Base-by-base conservation (phyloP, 2,888 invertebrate species). In the Galerucella calmariensis region DNA sequence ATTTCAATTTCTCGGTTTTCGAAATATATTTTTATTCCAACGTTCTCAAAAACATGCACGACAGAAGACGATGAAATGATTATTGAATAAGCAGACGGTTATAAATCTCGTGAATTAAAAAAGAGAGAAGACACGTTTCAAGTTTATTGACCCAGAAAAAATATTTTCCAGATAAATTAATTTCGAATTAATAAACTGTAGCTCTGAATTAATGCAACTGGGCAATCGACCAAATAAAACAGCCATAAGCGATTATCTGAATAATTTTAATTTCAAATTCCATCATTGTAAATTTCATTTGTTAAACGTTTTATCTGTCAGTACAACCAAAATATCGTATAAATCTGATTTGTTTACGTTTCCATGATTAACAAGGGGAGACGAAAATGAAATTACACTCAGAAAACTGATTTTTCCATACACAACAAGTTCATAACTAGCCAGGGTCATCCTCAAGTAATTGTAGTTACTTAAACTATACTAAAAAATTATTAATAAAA, bases 141-240 rank as follows among this genome's bases (percentile, higher is more conserved):
- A 65, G 63, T 44, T 65, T 65, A 46, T 46, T 46, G 63, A 65
- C 46, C 41, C 46, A 41, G 12, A 65, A 63, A 65, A 61, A 65
- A 65, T 46, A 65, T 65, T 65, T 65, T 65, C 46, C 46, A 65
- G 16, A 65, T 65, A 65, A 65, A 65, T 65, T 65, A 65, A 65
- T 65, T 65, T 65, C 44, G 46, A 65, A 46, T 65, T 65, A 65
- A 46, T 65, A 65, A 20, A 65, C 63, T 62, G 63, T 65, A 20
- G 46, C 20, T 46, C 20, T 46, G 63, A 65, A 65, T 20, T 65
- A 46, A 65, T 65, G 63, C 20, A 65, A 46, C 12, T 44, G 46
- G 63, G 46, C 63, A 65, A 65, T 65, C 63, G 20, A 65, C 63
- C 63, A 65, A 46, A 65, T 46, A 65, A 41, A 65, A 65, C 63